Evolutionary conservation across 2,797 vertebrate genomes (phyloP), one percentile per base, ranked within the genome.

Genomic region (Pipistrellus kuhlii): DNA sequence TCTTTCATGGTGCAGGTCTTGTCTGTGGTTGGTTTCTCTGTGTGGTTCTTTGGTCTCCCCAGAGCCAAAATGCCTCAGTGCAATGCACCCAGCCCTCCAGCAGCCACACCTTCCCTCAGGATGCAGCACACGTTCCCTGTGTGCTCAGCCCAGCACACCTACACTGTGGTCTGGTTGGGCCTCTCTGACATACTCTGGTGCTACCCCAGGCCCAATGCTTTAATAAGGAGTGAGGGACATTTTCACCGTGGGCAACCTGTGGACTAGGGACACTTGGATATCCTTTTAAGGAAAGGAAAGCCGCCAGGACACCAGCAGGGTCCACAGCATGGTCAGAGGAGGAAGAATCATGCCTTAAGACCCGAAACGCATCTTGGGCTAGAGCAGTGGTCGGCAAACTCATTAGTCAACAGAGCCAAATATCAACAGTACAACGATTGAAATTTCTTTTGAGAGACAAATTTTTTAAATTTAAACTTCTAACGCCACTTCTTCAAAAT

Each of bases 301-400:
- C 12, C 21, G 83, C 92, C 21, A 64, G 93, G 27, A 23, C 3
- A 51, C 2, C 69, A 12, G 64, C 17, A 69, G 73, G 2, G n/a
- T 0, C 1, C 57, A 18, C 75, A 27, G 57, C 13, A 4, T 0
- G 6, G 27, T 41, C 1, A 0, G 44, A 48, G 5, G 0, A 85
- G 64, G 53, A 92, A 46, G 3, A 32, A 10, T 41, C 75, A 12
- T 0, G 62, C 93, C 41, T 0, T 18, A n/a, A n/a, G 53, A 32
- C 20, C n/a, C 1, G 0, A 44, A 55, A 32, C 0, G 1, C 9
- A 8, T 6, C 35, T 13, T 3, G 9, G 18, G 3, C 14, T 21
- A 27, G 78, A 59, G 8, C 48, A 51, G 48, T 51, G 48, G 48
- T 51, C 48, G 14, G 48, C 15, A 51, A 51, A 51, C 15, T 51